Base-by-base conservation (phyloP, 2,113 vertebrate genomes). In the Cavia porcellus region DNA sequence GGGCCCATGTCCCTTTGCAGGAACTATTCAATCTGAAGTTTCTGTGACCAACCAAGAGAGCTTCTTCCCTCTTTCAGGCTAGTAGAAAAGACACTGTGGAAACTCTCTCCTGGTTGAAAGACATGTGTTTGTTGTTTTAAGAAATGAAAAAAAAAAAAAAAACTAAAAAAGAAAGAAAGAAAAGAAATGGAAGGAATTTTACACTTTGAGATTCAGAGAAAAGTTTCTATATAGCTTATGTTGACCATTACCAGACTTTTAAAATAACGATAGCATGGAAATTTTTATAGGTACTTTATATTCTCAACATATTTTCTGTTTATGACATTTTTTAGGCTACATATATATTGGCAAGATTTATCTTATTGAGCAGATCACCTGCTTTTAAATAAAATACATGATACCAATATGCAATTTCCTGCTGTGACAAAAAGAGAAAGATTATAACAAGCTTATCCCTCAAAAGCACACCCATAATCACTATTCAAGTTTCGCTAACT, bases 341-440 rank as follows among this genome's bases (percentile, higher is more conserved):
- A 30, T 91, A 97, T 94, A 97, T 97, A 97, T 96, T 97, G 95
- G 24, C 89, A 96, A 94, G 84, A 96, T 62, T 86, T 62, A 96
- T 98, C 89, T 97, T 96, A 92, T 95, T 95, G 97, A 95, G 74
- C 61, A 93, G 83, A 95, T 11, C 79, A 28, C 93, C 79, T 86
- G 89, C 52, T 98, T 94, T 95, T 95, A 96, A 98, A 97, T 93
- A 79, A 97, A 97, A 96, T 92, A 87, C 52, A 95, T 59, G 83
- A 72, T 97, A 90, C 86, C 95, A 64, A 93, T 90, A 97, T 98
- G 64, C 35, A 96, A 95, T 93, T 98, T 92, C 97, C 92, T 97
- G 92, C 86, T 96, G 64, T 62, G 88, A 90, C 87, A 93, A 89
- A 14, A 94, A 89, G 85, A 87, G 59, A 88, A 95, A 97, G 96